These are phyloP conservation scores for Poecilia latipinna DNA, from an alignment of 2,113 vertebrate genomes.

Conservation along the genomic window DNA sequence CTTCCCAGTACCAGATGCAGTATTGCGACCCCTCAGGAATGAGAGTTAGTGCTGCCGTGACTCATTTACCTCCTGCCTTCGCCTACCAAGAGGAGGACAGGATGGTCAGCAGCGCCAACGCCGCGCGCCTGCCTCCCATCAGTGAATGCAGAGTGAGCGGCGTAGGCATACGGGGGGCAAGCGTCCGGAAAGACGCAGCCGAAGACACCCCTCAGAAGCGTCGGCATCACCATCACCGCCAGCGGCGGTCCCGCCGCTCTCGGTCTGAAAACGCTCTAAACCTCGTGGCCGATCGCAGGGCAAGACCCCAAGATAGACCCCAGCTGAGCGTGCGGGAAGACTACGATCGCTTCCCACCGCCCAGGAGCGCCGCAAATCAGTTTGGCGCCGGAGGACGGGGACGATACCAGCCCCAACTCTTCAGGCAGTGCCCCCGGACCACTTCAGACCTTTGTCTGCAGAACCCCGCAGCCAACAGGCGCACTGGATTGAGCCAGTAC, in stretches of 20 bases:
- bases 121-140: constrained; percentile 84
- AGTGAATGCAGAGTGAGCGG: constrained; percentile 84
- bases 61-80: constrained; percentile 88
- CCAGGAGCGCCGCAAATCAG: constrained; percentile 84
- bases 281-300: constrained; percentile 87
- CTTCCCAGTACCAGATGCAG: constrained; percentile 81
- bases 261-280: constrained; percentile 97
- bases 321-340: constrained; percentile 87
- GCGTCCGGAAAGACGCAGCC: constrained; percentile 54
- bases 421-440: constrained; percentile 91
- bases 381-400: constrained; percentile 74
- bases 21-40: constrained; percentile 82
- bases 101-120: constrained; percentile 82
- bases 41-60: constrained; percentile 67
- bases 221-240: constrained; percentile 84
- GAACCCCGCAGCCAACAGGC: constrained; percentile 87
- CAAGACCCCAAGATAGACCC: constrained; percentile 84
- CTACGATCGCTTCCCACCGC: constrained; percentile 89
- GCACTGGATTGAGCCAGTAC: constrained; percentile 86
- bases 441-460: constrained; percentile 96
- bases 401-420: constrained; percentile 83
- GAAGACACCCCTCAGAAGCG: constrained; percentile 84
- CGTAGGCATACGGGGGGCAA: constrained; percentile 71
- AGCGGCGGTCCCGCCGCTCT: constrained; percentile 88
- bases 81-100: constrained; percentile 88